phyloP scores from a whole-genome alignment of 2,888 invertebrate genomes.

The Cheilosia vernalis region DNA sequence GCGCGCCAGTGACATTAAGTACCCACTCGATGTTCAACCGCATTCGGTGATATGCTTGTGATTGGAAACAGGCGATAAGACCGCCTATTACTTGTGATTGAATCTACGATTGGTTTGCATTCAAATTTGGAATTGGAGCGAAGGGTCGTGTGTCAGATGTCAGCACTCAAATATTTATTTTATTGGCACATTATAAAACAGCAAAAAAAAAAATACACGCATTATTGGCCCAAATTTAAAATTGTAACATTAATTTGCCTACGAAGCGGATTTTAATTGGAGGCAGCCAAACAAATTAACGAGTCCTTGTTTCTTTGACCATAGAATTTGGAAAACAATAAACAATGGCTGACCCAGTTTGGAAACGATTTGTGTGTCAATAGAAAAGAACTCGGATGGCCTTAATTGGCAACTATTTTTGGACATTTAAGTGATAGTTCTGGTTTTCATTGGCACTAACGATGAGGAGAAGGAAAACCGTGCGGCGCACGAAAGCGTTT shows the following conservation, averaged over 20 bases:
- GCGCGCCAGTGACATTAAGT: background rate
- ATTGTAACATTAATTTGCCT: conserved; percentile 15
- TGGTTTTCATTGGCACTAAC: no score
- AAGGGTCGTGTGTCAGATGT: conserved; percentile 32
- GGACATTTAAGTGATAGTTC: no score
- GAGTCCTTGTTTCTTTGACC: conserved; percentile 32
- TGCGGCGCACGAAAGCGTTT: no score
- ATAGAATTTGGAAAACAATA: background rate
- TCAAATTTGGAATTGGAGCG: conserved; percentile 10
- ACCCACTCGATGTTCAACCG: background rate
- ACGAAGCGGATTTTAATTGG: conserved; percentile 33
- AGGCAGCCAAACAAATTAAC: conserved; percentile 7
- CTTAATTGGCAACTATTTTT: background rate
- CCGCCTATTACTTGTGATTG: background rate
- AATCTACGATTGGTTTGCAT: background rate
- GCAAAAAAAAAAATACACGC: background rate
- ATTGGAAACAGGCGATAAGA: background rate
- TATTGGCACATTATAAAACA: conserved; percentile 12
- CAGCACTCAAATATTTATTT: conserved; percentile 16
- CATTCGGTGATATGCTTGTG: background rate
- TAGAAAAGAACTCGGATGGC: background rate
- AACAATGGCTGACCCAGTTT: conserved; percentile 10
- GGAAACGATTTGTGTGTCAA: conserved; percentile 11
- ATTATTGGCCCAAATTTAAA: conserved; percentile 30
- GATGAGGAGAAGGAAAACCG: no score